These are phyloP conservation scores for Cherax destructor DNA, from an alignment of 1,140 invertebrate species.

Conservation along the genomic window DNA sequence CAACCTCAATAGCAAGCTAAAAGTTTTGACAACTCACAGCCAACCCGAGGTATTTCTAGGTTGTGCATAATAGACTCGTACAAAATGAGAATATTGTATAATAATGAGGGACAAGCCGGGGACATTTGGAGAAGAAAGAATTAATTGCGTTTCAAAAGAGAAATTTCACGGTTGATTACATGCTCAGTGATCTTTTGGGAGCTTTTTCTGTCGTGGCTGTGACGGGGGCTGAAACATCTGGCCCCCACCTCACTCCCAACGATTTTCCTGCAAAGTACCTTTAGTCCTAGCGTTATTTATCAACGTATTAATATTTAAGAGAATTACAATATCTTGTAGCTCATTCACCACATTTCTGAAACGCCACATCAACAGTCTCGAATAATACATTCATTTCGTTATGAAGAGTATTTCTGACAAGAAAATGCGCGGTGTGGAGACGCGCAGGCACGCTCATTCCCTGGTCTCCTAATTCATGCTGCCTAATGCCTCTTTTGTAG, in stretches of 20 bases:
- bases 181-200: slow-evolving; percentile 59
- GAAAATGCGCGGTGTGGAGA: not conserved
- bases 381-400: not conserved
- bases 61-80: slow-evolving; percentile 46
- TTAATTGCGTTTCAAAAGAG: slow-evolving; percentile 65
- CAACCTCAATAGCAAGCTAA: not conserved
- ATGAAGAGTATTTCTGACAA: not conserved
- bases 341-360: not conserved
- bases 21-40: slow-evolving; percentile 45
- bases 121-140: slow-evolving; percentile 66
- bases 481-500: slow-evolving; percentile 61
- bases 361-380: too few species aligned
- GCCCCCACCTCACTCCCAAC: not conserved
- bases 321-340: too few species aligned
- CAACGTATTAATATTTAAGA: too few species aligned
- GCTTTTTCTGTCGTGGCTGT: not conserved
- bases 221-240: slow-evolving; percentile 35
- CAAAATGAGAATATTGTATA: slow-evolving; percentile 57
- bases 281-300: not conserved
- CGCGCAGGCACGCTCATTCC: not conserved
- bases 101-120: slow-evolving; percentile 45
- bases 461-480: slow-evolving; percentile 25
- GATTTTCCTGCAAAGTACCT: too few species aligned
- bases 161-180: slow-evolving; percentile 62
- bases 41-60: not conserved